Percentiles rank a stretch among this genome's conserved stretches.
phyloP scores from a whole-genome alignment of 2,113 vertebrate genomes.

The Amphiprion percula region DNA sequence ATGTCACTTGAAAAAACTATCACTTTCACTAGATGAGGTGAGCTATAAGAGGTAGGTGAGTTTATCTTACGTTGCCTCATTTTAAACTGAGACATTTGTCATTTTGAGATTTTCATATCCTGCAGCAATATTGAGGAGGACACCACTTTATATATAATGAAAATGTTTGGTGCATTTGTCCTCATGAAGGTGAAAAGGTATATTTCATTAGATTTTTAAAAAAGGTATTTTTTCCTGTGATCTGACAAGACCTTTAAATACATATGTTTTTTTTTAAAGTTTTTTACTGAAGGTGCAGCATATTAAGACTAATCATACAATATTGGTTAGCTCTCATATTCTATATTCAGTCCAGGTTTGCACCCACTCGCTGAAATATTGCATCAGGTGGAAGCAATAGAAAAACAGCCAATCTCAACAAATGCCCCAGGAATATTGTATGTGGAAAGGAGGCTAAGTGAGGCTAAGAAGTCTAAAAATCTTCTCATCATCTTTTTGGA shows the following conservation, averaged over 20 bases:
- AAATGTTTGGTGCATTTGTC: too few relatives aligned
- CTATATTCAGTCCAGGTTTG: conserved; percentile 37
- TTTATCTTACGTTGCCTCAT: neutral
- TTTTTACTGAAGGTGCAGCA: neutral
- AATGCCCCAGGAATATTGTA: conserved; percentile 32
- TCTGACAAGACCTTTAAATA: neutral
- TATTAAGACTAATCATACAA: conserved; percentile 1
- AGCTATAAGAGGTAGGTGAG: neutral
- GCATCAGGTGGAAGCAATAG: conserved; percentile 61
- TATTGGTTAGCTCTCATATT: neutral
- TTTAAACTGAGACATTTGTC: neutral
- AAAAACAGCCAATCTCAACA: conserved; percentile 24
- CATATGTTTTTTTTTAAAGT: neutral
- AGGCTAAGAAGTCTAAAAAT: conserved; percentile 39
- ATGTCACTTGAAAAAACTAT: neutral
- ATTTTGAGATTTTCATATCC: too few relatives aligned
- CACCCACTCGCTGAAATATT: conserved; percentile 62
- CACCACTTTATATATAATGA: too few relatives aligned
- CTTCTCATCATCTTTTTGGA: conserved; percentile 42
- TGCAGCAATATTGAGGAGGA: too few relatives aligned
- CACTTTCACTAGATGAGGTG: neutral
- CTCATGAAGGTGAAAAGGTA: too few relatives aligned
- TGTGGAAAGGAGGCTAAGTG: conserved; percentile 35
- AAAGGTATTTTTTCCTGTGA: too few relatives aligned
- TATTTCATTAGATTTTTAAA: too few relatives aligned